Conservation (phyloP, 2,113 vertebrate species). For the Xiphophorus couchianus region DNA sequence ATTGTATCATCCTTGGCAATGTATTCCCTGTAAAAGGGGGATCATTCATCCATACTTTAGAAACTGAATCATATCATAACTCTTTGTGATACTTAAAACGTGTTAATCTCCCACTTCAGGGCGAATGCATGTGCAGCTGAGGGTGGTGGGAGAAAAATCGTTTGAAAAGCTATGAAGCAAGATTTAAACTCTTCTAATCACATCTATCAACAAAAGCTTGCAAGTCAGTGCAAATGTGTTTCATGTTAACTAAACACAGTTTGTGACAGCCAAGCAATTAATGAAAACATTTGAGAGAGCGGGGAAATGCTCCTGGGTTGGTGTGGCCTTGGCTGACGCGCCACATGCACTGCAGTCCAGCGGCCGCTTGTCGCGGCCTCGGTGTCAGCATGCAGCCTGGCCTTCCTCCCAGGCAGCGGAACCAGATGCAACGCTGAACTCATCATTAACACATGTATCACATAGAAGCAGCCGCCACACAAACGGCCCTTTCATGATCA, state of each 20-base stretch:
- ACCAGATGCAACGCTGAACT: slow-evolving; percentile 72
- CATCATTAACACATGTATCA: slow-evolving; percentile 54
- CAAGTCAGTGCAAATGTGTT: slow-evolving; percentile 71
- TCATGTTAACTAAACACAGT: slow-evolving; percentile 73
- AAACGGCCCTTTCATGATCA: slow-evolving; percentile 46
- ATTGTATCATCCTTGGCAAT: not conserved
- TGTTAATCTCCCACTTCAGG: slow-evolving; percentile 4
- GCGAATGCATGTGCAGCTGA: slow-evolving; percentile 6
- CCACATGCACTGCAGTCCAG: slow-evolving; percentile 60
- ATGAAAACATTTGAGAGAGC: slow-evolving; percentile 72
- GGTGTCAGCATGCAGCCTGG: slow-evolving; percentile 40
- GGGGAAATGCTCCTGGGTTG: slow-evolving; percentile 60
- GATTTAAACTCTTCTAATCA: slow-evolving; percentile 71
- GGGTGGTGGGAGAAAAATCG: slow-evolving; percentile 3
- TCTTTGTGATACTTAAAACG: slow-evolving; percentile 12
- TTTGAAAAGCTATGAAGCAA: slow-evolving; percentile 54
- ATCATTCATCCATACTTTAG: not conserved
- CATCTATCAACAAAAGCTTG: slow-evolving; percentile 74
- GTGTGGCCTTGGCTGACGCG: slow-evolving; percentile 73
- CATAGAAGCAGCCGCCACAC: slow-evolving; percentile 24
- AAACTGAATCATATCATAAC: not conserved
- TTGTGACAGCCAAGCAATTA: slow-evolving; percentile 78
- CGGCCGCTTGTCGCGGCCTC: slow-evolving; percentile 50
- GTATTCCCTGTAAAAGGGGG: not conserved
- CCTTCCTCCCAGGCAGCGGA: slow-evolving; percentile 52